Base-by-base conservation (phyloP, 64 coral and sea anemone genomes). In the Dendrophyllia cribrosa region DNA sequence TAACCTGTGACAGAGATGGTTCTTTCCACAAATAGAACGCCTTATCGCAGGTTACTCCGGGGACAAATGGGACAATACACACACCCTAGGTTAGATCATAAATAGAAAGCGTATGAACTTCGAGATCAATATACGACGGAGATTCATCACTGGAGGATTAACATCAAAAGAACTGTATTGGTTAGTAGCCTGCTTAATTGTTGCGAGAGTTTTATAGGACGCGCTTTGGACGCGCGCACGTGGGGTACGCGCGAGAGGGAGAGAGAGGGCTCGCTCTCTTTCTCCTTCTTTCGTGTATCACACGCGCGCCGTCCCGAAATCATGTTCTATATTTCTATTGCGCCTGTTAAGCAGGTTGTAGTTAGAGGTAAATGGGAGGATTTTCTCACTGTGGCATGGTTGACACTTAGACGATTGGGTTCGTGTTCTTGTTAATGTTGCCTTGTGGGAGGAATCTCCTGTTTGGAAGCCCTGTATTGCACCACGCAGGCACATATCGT, bases 391-490 rank as follows among this genome's bases (percentile, higher is more conserved):
- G 20, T 53, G 50, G 74, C 49, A n/a, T 16, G 45, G 74, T 2
- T 53, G 21, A 55, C 74, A 77, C 7, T 77, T 19, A 77, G 74
- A 77, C 49, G 9, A n/a, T n/a, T 3, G 46, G 4, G 9, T 10
- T 2, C 52, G 74, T 77, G 50, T 77, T 19, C 9, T 55, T 58
- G 74, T 77, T 51, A 77, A 22, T 77, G 7, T 52, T 77, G 20
- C 74, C 74, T 77, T 77, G 74, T 53, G 48, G 74, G 49, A 52
- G 74, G 20, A 77, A 77, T 51, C 50, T 77, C 74, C 34, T n/a
- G 23, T 51, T n/a, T 53, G 17, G 49, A 53, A 77, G 74, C 7
- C 74, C 49, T 53, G 5, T 47, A 51, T 21, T 17, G 45, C 43
- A 48, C 15, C 11, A n/a, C 17, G 17, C 64, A 67, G 64, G 64